Evolutionary conservation across 92 coral and sea anemone species (phyloP).

Genomic region (Heteractis magnifica): DNA sequence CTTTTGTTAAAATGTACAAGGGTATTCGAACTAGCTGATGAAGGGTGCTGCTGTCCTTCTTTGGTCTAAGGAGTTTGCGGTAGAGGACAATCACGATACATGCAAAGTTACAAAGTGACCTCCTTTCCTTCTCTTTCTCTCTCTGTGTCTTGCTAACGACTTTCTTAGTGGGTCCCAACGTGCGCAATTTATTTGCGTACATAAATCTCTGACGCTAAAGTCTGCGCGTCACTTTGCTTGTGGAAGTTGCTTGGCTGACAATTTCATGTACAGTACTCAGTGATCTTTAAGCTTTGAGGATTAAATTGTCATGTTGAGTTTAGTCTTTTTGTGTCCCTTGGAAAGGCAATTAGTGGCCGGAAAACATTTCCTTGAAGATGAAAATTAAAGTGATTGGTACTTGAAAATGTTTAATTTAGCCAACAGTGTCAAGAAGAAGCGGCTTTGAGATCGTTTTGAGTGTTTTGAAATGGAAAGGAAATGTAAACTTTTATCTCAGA

Average conservation of each 20-base stretch:
- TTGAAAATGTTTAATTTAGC: not conserved
- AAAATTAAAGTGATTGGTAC: not conserved
- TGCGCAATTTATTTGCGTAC: too few relatives aligned
- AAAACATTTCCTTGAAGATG: not conserved
- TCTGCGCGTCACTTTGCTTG: not conserved
- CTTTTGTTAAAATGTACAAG: too few relatives aligned
- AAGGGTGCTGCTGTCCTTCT: too few relatives aligned
- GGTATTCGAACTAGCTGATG: too few relatives aligned
- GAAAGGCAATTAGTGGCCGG: slow-evolving; percentile 7
- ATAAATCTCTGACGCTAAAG: not conserved
- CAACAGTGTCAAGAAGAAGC: not conserved
- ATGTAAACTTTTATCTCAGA: too few relatives aligned
- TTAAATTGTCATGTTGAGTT: not conserved
- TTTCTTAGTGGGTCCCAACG: too few relatives aligned
- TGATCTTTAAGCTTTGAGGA: slow-evolving; percentile 2
- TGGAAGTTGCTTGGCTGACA: not conserved
- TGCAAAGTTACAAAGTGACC: too few relatives aligned
- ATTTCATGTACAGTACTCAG: not conserved
- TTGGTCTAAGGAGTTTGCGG: too few relatives aligned
- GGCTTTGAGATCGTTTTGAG: not conserved
- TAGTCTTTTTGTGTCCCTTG: not conserved
- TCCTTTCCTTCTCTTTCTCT: too few relatives aligned
- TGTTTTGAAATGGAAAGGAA: too few relatives aligned
- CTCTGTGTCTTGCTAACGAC: too few relatives aligned
- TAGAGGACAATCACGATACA: too few relatives aligned